phyloP scores from a whole-genome alignment of 2,888 invertebrate genomes.

The Omphaloscelis lunosa region DNA sequence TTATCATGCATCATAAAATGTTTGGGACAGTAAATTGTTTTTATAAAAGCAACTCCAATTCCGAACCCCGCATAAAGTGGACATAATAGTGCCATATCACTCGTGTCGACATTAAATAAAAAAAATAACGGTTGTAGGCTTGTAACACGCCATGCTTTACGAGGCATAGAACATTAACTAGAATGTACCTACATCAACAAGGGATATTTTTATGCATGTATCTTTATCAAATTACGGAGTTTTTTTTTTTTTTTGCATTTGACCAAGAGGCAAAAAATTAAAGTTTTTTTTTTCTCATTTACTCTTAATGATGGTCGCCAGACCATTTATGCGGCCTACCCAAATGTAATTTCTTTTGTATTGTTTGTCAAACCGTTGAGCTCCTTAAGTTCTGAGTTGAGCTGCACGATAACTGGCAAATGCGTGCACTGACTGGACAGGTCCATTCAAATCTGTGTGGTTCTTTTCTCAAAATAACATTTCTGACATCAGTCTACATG shows the following conservation, averaged over 20 bases:
- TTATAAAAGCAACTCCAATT: constrained; percentile 34
- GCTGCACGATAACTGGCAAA: no score
- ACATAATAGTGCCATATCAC: constrained; percentile 18
- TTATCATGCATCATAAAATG: constrained; percentile 20
- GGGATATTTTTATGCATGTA: not conserved
- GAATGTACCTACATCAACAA: constrained; percentile 7
- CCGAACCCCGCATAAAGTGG: constrained; percentile 12
- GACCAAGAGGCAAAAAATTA: no score
- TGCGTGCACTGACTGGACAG: no score
- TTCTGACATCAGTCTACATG: no score
- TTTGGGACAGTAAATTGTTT: constrained; percentile 31
- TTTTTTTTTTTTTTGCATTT: not conserved
- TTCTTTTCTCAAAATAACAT: no score
- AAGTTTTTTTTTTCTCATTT: not conserved
- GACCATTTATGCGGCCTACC: not conserved
- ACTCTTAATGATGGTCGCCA: not conserved
- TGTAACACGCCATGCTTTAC: constrained; percentile 36
- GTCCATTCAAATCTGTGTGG: no score
- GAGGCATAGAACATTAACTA: constrained; percentile 18
- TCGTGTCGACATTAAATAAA: constrained; percentile 42
- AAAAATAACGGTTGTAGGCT: constrained; percentile 10
- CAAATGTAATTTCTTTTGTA: not conserved
- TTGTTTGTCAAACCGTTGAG: not conserved
- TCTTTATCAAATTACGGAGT: not conserved
- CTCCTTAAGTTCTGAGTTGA: no score